Conservation (phyloP, 2,113 vertebrate species). For the Stercorarius parasiticus region DNA sequence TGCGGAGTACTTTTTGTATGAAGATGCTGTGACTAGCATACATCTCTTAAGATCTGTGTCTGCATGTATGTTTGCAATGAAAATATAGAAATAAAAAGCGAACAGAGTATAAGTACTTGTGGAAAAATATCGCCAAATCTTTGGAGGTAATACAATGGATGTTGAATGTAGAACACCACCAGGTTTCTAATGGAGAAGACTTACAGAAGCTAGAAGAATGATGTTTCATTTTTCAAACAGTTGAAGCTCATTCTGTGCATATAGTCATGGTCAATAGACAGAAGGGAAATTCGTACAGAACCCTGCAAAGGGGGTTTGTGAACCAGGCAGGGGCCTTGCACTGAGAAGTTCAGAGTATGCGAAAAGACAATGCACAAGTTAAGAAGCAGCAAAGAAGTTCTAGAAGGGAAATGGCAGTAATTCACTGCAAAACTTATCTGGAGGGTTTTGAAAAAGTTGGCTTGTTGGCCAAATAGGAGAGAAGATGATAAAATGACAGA, state of each 20-base stretch:
- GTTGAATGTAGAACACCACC: neutral
- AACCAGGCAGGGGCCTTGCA: neutral
- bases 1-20: neutral
- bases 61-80: neutral
- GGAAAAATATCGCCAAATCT: rapidly evolving
- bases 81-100: neutral
- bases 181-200: neutral
- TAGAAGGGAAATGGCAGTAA: neutral
- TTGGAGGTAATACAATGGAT: neutral
- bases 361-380: neutral
- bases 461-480: neutral
- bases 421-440: neutral
- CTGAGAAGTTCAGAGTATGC: neutral
- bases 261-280: neutral
- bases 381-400: neutral
- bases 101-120: neutral
- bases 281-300: neutral
- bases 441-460: neutral
- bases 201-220: neutral
- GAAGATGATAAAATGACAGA: neutral
- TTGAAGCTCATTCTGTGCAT: neutral
- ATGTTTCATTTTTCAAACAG: neutral
- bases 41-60: neutral
- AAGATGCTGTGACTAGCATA: neutral
- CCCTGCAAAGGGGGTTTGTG: neutral